phyloP scores from a whole-genome alignment of 2,888 invertebrate genomes.

The Tenthredo notha region DNA sequence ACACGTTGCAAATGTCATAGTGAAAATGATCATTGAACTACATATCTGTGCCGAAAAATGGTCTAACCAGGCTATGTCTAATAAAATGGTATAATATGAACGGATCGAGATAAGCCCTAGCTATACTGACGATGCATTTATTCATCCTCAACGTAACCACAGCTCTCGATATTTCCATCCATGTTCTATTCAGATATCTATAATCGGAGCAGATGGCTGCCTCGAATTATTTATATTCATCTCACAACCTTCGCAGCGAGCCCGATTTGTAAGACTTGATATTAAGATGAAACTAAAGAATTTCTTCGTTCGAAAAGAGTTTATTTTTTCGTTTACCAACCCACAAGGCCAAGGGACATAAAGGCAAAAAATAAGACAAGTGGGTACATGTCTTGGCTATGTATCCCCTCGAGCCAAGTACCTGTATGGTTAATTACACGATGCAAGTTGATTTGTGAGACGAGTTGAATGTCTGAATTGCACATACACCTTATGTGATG shows the following conservation, averaged over 20 bases:
- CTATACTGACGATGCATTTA: not conserved
- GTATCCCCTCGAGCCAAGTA: constrained; percentile 19
- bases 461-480: not conserved
- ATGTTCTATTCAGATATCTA: not conserved
- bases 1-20: not conserved
- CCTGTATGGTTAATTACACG: constrained; percentile 32
- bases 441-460: constrained; percentile 16
- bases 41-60: not conserved
- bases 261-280: constrained; percentile 35
- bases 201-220: constrained; percentile 36
- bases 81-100: not conserved
- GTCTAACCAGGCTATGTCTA: not conserved
- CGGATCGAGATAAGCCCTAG: not conserved
- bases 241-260: constrained; percentile 30
- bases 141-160: not conserved
- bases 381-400: not conserved
- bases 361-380: not conserved
- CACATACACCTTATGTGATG: not conserved
- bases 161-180: constrained; percentile 41
- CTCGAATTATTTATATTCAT: constrained; percentile 46
- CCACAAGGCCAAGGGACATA: not conserved
- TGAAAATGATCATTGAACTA: constrained; percentile 1
- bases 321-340: not conserved
- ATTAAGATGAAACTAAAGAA: constrained; percentile 18
- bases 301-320: not conserved